Evolutionary conservation across 1,140 invertebrate species (phyloP), one percentile per base, ranked within the genome.

Genomic region (Drosophila biarmipes): DNA sequence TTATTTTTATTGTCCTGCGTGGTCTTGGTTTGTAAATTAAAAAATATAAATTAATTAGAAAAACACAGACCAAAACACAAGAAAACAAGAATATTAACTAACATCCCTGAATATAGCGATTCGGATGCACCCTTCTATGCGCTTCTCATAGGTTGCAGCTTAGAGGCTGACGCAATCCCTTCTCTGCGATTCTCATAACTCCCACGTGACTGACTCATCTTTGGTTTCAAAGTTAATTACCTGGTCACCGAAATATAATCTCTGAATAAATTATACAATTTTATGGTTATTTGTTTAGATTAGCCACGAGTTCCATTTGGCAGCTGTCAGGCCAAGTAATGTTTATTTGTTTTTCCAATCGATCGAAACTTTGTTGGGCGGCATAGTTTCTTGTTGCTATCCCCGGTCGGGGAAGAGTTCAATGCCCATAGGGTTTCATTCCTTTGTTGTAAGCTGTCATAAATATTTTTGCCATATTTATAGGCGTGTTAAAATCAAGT

Each of bases 221-320:
- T 51, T 4, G 14, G 19, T 19, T n/a, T 11, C 34, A 6, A 29
- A 62, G 31, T 21, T 48, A 76, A 76, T 72, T 77, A 61, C 52
- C 55, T 15, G 35, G 42, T 49, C 43, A 46, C 24, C 42, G 29
- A 52, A 40, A 29, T 78, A 58, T 35, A 59, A 69, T 69, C 66
- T 69, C 35, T 78, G 57, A 80, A 81, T 78, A 73, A 78, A 78
- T 56, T 63, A 58, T 48, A 73, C 62, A 31, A 42, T 58, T 78
- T 82, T 82, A 82, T 78, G 78, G 51, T 27, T 61, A 53, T 61
- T 75, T 21, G 73, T 53, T 58, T 58, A 67, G 72, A 75, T 75
- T 75, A 75, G 73, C 27, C 24, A 11, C 52, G 58, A 59, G 40
- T 64, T 53, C 64, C 19, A 45, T 21, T 53, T 49, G 49, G 38